Evolutionary conservation across 23 tunicate species (phyloP).

Genomic region (Ciona savignyi): DNA sequence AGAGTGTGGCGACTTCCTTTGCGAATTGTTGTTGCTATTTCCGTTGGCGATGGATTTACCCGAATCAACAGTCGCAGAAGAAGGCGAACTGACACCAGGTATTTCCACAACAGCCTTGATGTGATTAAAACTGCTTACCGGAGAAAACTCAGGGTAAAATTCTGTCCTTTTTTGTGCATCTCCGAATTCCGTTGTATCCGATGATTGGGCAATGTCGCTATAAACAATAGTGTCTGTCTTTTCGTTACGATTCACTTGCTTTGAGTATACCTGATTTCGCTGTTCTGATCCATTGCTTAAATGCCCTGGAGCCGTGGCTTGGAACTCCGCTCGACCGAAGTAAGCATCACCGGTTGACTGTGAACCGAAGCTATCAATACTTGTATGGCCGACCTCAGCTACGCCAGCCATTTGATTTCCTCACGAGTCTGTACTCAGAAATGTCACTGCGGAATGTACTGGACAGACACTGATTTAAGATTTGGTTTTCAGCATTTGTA

Average conservation of each 20-base stretch:
- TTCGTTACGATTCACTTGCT: neutral
- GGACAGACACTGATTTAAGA: too few relatives aligned
- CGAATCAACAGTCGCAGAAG: neutral
- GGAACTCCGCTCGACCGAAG: neutral
- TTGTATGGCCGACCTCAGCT: neutral
- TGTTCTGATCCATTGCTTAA: neutral
- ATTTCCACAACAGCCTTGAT: too few relatives aligned
- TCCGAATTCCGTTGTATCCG: neutral
- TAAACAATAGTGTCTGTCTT: neutral
- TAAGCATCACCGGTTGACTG: neutral
- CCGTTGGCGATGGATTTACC: neutral
- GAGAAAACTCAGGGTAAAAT: too few relatives aligned
- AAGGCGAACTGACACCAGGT: too few relatives aligned
- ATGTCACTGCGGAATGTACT: neutral
- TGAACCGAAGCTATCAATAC: neutral
- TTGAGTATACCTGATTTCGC: neutral
- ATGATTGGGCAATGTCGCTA: neutral
- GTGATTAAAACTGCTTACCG: too few relatives aligned
- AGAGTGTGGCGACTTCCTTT: neutral
- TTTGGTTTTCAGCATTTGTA: too few relatives aligned
- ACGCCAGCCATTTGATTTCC: neutral
- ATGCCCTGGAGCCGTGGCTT: neutral
- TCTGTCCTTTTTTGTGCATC: neutral
- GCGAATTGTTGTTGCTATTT: constrained; percentile 12
- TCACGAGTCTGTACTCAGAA: neutral